These are phyloP conservation scores for Spea bombifrons DNA, from an alignment of 2,113 vertebrate genomes.

Conservation along the genomic window DNA sequence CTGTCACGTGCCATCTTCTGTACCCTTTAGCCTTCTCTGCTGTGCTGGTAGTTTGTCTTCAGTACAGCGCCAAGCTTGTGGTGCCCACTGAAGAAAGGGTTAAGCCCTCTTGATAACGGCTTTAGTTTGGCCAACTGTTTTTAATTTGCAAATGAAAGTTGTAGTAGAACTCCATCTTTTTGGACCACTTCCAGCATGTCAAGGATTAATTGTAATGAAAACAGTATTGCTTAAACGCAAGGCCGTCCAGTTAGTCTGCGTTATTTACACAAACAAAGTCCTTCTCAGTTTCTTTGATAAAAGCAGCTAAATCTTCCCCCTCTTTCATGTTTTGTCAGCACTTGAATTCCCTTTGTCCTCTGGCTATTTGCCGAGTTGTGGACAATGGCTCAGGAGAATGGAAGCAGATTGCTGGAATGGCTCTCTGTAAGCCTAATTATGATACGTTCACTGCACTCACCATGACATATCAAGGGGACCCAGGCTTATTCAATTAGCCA, in stretches of 20 bases:
- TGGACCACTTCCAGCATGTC: conserved; percentile 81
- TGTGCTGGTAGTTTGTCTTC: not conserved
- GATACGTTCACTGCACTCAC: conserved; percentile 99
- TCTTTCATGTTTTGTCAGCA: conserved; percentile 99
- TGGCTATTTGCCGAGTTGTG: conserved; percentile 98
- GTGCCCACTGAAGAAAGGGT: conserved; percentile 50
- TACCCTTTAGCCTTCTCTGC: not conserved
- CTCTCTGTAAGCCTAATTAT: conserved; percentile 99
- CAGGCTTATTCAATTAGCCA: conserved; percentile 99
- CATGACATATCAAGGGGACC: conserved; percentile 99
- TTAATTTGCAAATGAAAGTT: conserved; percentile 88
- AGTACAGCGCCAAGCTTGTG: not conserved
- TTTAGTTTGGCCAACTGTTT: conserved; percentile 83
- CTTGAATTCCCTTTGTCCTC: conserved; percentile 99
- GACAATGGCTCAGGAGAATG: conserved; percentile 91
- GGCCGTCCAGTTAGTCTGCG: conserved; percentile 89
- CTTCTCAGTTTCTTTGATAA: conserved; percentile 98
- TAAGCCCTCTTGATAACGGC: conserved; percentile 78
- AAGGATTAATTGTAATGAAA: conserved; percentile 87
- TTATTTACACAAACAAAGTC: conserved; percentile 99
- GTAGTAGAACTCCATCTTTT: conserved; percentile 76
- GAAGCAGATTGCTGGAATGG: conserved; percentile 99
- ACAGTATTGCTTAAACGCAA: conserved; percentile 85
- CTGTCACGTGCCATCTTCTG: not conserved
- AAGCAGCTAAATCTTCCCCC: conserved; percentile 98